Evolutionary conservation across 23 tunicate genomes (phyloP), one percentile per base, ranked within the genome.

Genomic region (Halocynthia roretzi): DNA sequence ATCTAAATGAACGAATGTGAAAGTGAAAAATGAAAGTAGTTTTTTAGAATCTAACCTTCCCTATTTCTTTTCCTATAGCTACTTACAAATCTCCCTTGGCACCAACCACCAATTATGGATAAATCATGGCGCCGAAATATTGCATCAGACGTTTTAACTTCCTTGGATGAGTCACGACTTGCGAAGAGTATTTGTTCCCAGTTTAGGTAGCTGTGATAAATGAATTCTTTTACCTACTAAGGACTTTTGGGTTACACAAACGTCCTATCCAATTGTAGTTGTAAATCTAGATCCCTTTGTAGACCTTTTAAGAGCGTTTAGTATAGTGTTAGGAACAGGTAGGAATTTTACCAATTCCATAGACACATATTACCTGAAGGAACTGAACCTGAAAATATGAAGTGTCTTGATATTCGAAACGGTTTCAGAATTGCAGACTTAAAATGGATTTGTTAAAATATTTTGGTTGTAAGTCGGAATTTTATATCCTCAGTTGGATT

Each of bases 181-280:
- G 90, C 90, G 14, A 73, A 65, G 74, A 72, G 53, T 52, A 79
- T 85, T 17, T 85, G 90, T 61, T 22, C 75, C 19, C 90, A 85
- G 54, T 80, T 85, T 62, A 81, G 83, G 90, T 85, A 65, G 17
- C 44, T 31, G 44, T 31, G 44, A 31, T 31, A 4, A 31, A 31
- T 31, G 44, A 31, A 31, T 0, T 31, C 44, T 31, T 31, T 31
- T 31, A 31, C 44, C 1, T 31, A 4, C 44, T 31, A 31, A 31
- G 1, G 44, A 31, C 44, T 31, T 31, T 31, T 31, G 4, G 44
- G 44, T 31, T 31, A 31, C 44, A 31, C 4, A 31, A 31, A 31
- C 4, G 4, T 31, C 44, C 44, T 31, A 31, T 31, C 44, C 44
- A 31, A 31, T 31, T 31, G 44, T 31, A 31, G 44, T 31, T 31